Base-by-base conservation (phyloP, 2,113 vertebrate genomes). In the Hylia prasina region DNA sequence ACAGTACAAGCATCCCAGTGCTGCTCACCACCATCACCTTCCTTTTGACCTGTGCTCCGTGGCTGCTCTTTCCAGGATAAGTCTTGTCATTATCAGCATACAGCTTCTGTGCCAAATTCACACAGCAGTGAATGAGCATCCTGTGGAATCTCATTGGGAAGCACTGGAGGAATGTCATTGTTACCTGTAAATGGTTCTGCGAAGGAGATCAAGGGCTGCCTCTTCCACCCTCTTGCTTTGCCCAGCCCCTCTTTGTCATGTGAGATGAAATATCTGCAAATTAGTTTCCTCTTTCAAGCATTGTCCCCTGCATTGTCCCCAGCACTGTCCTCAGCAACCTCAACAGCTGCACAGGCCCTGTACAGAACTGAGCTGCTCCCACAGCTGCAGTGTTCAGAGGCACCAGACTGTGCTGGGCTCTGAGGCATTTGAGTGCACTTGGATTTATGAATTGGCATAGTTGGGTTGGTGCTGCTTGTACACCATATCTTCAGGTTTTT, bases 31-130 rank as follows among this genome's bases (percentile, higher is more conserved):
- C 35, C 66, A 70, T 58, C 47, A 66, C n/a, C 70, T 90, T 94
- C 75, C 63, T 89, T 90, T 86, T 95, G 78, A 93, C 83, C 75
- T 68, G 31, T 2, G 2, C 35, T 94, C 48, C 78, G 35, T 90
- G 39, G 27, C 58, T 64, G 56, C 77, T 80, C 71, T 87, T 82
- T 50, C 64, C 0, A 0, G 82, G 71, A 33, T 66, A 69, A 89
- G 28, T 44, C 78, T 90, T 45, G 50, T 73, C 63, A n/a, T 88
- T 93, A 95, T 70, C 2, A 1, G 50, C 70, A 14, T 1, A 0
- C 1, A 4, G 63, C 27, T 76, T 63, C 85, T 93, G 75, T 80
- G 82, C 87, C 92, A 92, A 87, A 88, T 70, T 75, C 87, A 47
- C 35, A n/a, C 15, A 47, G 12, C 51, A 80, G 47, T 7, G 0